Percentiles rank a stretch among this genome's conserved stretches.
phyloP scores from a whole-genome alignment of 2,888 invertebrate genomes.

The Eupsilia transversa region DNA sequence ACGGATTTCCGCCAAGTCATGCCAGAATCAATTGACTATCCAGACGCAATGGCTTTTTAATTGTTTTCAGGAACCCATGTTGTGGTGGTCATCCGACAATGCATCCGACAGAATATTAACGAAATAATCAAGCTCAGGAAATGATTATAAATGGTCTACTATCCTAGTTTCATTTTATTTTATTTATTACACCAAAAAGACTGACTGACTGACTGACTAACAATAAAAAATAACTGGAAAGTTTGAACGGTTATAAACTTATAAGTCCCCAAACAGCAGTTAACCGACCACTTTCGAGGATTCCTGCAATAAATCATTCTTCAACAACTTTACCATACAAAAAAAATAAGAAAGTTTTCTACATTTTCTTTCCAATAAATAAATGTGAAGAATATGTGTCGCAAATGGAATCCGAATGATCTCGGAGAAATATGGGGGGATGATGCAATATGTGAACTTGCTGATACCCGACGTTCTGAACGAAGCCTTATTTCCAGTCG shows the following conservation, averaged over 20 bases:
- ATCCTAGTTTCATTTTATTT: too few species aligned
- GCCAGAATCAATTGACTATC: too few species aligned
- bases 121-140: too few species aligned
- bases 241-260: too few species aligned
- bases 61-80: too few species aligned
- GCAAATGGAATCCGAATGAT: slow-evolving; percentile 58
- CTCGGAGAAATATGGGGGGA: slow-evolving; percentile 39
- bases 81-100: too few species aligned
- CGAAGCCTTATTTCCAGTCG: slow-evolving; percentile 33
- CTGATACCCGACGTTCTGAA: not conserved
- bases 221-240: too few species aligned
- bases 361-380: slow-evolving; percentile 46
- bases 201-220: not conserved
- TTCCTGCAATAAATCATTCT: slow-evolving; percentile 35
- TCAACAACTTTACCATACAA: slow-evolving; percentile 36
- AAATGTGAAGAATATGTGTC: slow-evolving; percentile 52
- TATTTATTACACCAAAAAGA: too few species aligned
- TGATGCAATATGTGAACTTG: slow-evolving; percentile 40
- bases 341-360: slow-evolving; percentile 22
- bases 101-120: too few species aligned
- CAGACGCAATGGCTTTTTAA: too few species aligned
- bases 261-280: not conserved
- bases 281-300: slow-evolving; percentile 6
- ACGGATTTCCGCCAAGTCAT: too few species aligned
- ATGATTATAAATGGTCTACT: too few species aligned